Base-by-base conservation (phyloP, 2,888 invertebrate species). In the Leptinotarsa haldemani region DNA sequence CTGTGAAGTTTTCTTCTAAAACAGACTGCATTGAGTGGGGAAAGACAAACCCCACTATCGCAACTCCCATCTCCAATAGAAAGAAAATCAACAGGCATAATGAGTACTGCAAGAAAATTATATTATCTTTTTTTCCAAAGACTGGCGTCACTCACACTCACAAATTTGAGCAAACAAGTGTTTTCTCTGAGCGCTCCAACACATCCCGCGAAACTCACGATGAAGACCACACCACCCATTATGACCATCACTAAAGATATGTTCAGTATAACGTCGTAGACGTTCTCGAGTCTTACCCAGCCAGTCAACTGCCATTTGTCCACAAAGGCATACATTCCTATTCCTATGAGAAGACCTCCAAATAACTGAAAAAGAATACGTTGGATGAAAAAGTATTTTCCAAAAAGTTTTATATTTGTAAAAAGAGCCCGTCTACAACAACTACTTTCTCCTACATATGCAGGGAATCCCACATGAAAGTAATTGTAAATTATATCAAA, bases 201-300 rank as follows among this genome's bases (percentile, higher is more conserved):
- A 86, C 97, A 98, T 7, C 97, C 97, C 22, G 96, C 95, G 87
- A 97, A 97, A 86, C 97, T 97, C 70, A 98, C 96, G 68, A 96
- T 91, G 87, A 97, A 97, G n/a, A 97, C 94, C 9, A 97, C 93
- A 48, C 93, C 93, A 3, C 97, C 97, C 74, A 95, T 92, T 73
- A 97, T 91, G n/a, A 97, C 94, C 88, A 97, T 93, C 70, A 97
- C 93, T 74, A 98, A 89, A 30, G 97, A 97, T 81, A 98, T 94
- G 87, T 98, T 97, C 70, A 97, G 89, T 79, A 95, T 93, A 53
- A 97, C 92, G 88, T 97, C 97, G 84, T 97, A 97, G 15, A 97
- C 91, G 68, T 94, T 96, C 83, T 96, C 95, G 80, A 95, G 88
- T 89, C 94, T 93, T 52, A 96, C 92, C 81, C 94, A 93, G 78